These are phyloP conservation scores for Dione juno DNA, from an alignment of 2,888 invertebrate species.

Conservation along the genomic window DNA sequence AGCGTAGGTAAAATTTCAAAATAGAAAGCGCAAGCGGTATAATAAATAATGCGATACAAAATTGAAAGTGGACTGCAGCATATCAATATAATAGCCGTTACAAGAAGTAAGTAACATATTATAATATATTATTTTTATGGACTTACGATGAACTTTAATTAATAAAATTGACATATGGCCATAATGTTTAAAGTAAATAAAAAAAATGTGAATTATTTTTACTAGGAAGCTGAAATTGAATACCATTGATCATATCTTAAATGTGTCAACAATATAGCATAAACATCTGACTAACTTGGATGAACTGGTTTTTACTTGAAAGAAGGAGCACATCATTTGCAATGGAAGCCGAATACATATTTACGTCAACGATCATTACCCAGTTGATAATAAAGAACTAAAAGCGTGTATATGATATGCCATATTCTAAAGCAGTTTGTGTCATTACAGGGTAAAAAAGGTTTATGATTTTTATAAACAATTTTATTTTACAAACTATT, in stretches of 20 bases:
- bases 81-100: constrained; percentile 61
- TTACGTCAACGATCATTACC: neutral
- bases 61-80: constrained; percentile 65
- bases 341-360: neutral
- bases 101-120: constrained; percentile 54
- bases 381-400: constrained; percentile 1
- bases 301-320: constrained; percentile 3
- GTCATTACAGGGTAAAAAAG: neutral
- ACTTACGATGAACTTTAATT: neutral
- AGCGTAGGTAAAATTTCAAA: constrained; percentile 57
- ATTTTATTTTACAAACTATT: neutral
- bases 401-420: neutral
- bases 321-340: constrained; percentile 1
- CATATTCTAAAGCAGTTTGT: neutral
- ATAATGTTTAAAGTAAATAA: no score
- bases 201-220: no score
- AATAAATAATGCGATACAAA: constrained; percentile 62
- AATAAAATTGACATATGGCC: no score
- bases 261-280: neutral
- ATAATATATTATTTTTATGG: neutral
- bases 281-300: neutral
- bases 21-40: constrained; percentile 65
- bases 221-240: no score
- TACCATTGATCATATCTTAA: no score
- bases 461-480: neutral